phyloP scores from a whole-genome alignment of 1,140 invertebrate genomes.

The Teleopsis dalmanni region DNA sequence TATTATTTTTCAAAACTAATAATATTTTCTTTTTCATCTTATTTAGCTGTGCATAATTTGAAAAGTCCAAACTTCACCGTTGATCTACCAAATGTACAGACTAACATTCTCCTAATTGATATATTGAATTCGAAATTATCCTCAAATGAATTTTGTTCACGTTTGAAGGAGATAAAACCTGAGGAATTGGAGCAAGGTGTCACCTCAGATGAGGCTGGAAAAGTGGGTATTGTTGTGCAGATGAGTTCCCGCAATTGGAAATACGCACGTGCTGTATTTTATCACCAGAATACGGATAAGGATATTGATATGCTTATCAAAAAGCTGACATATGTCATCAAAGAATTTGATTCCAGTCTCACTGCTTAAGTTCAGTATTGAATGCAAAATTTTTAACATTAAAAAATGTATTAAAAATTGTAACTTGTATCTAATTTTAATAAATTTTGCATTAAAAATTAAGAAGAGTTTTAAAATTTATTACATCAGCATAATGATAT shows the following conservation, averaged over 20 bases:
- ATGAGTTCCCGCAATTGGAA: constrained; percentile 49
- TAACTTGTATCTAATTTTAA: too few relatives aligned
- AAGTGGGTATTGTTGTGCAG: constrained; percentile 49
- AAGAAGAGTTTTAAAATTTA: too few relatives aligned
- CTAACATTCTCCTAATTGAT: constrained; percentile 71
- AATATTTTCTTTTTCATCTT: constrained; percentile 7
- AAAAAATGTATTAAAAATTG: too few relatives aligned
- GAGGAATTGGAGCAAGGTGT: constrained; percentile 49
- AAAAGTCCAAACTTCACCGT: constrained; percentile 41
- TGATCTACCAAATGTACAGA: constrained; percentile 59
- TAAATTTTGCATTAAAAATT: too few relatives aligned
- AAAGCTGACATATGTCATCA: constrained; percentile 56
- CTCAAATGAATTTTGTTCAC: constrained; percentile 51
- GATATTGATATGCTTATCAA: constrained; percentile 56
- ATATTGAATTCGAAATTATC: constrained; percentile 48
- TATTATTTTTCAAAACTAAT: not conserved
- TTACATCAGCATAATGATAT: too few relatives aligned
- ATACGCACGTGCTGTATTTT: constrained; percentile 56
- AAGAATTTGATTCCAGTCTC: constrained; percentile 45
- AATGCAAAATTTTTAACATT: too few relatives aligned
- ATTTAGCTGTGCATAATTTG: constrained; percentile 52
- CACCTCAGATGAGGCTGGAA: constrained; percentile 39
- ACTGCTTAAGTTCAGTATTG: constrained; percentile 1
- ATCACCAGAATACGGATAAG: constrained; percentile 58
- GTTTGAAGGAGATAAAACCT: constrained; percentile 50